Conservation (phyloP, 2,797 vertebrate species). For the Heliangelus exortis region DNA sequence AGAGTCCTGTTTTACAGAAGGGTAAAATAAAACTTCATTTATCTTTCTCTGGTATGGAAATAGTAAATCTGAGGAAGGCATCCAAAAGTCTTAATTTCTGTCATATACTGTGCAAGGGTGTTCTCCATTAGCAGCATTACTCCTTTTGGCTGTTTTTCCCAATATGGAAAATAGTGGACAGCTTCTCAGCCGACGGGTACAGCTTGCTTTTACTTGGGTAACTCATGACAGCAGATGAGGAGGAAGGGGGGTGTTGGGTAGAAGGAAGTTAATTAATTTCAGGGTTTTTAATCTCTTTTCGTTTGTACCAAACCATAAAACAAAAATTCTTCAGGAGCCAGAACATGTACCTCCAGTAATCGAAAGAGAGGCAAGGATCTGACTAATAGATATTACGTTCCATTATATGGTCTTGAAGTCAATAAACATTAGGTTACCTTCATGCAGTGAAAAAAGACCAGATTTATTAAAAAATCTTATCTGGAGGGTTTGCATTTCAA, state of each 20-base stretch:
- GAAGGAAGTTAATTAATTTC: conserved; percentile 69
- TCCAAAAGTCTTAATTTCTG: background rate
- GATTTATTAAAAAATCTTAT: conserved; percentile 86
- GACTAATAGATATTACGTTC: conserved; percentile 73
- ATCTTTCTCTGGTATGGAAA: background rate
- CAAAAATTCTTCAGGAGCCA: conserved; percentile 47
- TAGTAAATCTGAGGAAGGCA: background rate
- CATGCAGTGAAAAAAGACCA: conserved; percentile 73
- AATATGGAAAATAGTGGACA: background rate
- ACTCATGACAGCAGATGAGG: conserved; percentile 30
- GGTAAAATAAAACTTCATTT: background rate
- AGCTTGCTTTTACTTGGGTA: conserved; percentile 20
- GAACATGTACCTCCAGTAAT: conserved; percentile 72
- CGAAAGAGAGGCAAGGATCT: conserved; percentile 72
- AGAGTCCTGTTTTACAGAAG: background rate
- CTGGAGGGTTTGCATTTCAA: conserved; percentile 86
- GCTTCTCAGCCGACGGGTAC: background rate
- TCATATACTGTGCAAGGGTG: background rate
- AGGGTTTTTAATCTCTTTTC: conserved; percentile 54
- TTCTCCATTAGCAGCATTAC: background rate
- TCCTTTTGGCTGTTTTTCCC: background rate
- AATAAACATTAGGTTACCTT: conserved; percentile 82
- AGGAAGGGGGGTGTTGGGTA: background rate
- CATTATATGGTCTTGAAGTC: conserved; percentile 73
- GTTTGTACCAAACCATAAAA: conserved; percentile 67